Evolutionary conservation across 53 echinoderm and acorn worm genomes (phyloP), one percentile per base, ranked within the genome.

Genomic region (Arbacia lixula): DNA sequence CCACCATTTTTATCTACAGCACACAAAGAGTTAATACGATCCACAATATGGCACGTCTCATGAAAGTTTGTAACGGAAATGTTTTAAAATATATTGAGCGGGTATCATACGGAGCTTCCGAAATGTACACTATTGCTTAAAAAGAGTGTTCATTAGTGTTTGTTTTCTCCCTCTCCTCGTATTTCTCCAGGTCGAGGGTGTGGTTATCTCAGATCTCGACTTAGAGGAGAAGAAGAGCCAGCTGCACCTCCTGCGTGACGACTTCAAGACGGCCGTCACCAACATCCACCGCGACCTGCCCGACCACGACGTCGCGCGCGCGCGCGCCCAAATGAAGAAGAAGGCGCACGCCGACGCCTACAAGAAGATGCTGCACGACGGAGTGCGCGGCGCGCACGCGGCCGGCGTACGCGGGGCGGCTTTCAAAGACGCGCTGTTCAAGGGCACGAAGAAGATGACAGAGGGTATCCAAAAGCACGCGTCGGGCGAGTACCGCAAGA

Each of bases 141-240:
- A n/a, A n/a, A n/a, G n/a, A n/a, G n/a, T n/a, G n/a, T n/a, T n/a
- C n/a, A n/a, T n/a, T n/a, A n/a, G n/a, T n/a, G n/a, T n/a, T n/a
- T n/a, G n/a, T n/a, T n/a, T n/a, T n/a, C n/a, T 46, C 49, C 14
- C 49, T 14, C 8, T 46, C 49, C 9, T 46, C 14, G 22, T 57
- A 30, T 33, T 74, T 34, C n/a, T 50, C 51, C 74, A 77, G 77
- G 77, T 77, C 58, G 77, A 77, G 36, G 12, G 35, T 38, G 29
- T 77, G 0, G 77, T 58, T 38, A 24, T 38, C 39, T 32, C 55
- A 56, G 60, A 77, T 19, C 77, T 53, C 29, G 77, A 58, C 16
- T 57, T 77, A 37, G 77, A 77, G 17, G 77, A 77, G 57, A 77
- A 77, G 77, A 77, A 77, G 60, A 33, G 22, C 5, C 55, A 58